Percentiles rank a stretch among this genome's conserved stretches.
Evolutionary conservation across 1,140 invertebrate genomes (phyloP).

Genomic region (Prorops nasuta): DNA sequence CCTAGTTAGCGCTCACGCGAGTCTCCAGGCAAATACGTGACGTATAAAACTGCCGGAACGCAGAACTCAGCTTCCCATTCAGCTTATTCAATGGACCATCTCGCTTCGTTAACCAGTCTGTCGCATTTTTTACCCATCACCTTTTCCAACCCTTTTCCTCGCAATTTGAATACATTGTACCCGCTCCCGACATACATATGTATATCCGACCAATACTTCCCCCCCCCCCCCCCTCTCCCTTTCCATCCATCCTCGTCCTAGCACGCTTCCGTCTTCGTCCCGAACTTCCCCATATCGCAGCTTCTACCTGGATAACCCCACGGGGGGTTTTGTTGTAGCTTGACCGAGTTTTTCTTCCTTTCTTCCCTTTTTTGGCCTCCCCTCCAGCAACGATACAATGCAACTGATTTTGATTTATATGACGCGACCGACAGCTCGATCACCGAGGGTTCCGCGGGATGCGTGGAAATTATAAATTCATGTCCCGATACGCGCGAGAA

Average conservation of each 20-base stretch:
- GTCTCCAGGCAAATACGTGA: too few species aligned
- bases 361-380: conserved; percentile 16
- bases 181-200: conserved; percentile 54
- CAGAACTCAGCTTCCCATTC: conserved; percentile 52
- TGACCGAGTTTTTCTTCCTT: conserved; percentile 51
- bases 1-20: too few species aligned
- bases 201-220: conserved; percentile 53
- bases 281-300: conserved; percentile 24
- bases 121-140: conserved; percentile 50
- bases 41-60: too few species aligned
- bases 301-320: conserved; percentile 41
- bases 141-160: conserved; percentile 49
- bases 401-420: conserved; percentile 57
- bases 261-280: conserved; percentile 15
- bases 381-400: conserved; percentile 36
- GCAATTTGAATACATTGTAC: conserved; percentile 59
- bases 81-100: conserved; percentile 54
- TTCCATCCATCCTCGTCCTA: neutral
- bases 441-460: conserved; percentile 31
- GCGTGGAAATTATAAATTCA: conserved; percentile 57
- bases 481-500: conserved; percentile 19
- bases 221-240: conserved; percentile 13
- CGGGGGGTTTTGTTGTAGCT: conserved; percentile 46
- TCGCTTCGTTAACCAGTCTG: conserved; percentile 59
- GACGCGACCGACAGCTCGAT: conserved; percentile 49